Base-by-base conservation (phyloP, 2,888 invertebrate species). In the Lamellibrachia columna region DNA sequence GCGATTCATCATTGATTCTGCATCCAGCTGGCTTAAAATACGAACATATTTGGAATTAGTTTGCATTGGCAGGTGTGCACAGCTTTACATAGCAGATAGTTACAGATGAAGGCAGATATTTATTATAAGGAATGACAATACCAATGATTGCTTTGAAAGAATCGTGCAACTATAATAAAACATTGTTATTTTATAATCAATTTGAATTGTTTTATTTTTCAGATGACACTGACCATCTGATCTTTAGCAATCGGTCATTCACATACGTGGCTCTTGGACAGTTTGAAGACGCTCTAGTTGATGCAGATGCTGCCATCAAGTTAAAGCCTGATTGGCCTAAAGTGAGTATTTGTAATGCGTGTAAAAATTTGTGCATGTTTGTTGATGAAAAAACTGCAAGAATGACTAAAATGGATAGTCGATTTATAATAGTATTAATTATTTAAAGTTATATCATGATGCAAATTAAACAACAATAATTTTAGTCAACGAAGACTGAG, bases 271-370 rank as follows among this genome's bases (percentile, higher is more conserved):
- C 97, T 94, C 96, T 98, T 94, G 97, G 97, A 94, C 97, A 97
- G 95, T 97, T 97, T 95, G 97, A 97, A 95, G 97, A 97, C 94
- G 97, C 98, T 53, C 96, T 98, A 93, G 97, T 97, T 93, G 98
- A 98, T 96, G 97, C 98, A 93, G 97, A 98, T 95, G 97, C 97
- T 94, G 97, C 97, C 53, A 97, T 98, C 92, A 97, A 97, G 94
- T 96, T 97, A 93, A 97, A 97, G 94, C 98, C 98, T 92, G 97
- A 97, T 94, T 98, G 98, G 97, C 97, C 97, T 93, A 98, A 98
- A 97, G 98, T 98, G 96, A 92, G 92, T 58, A 92, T 92, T 53
- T 40, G n/a, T 91, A 15, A 53, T 11, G 53, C 55, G 40, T 40
- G 40, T 40, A 75, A 75, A 75, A 15, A 22, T 6, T 75, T 22